phyloP scores from a whole-genome alignment of 2,888 invertebrate species.

The Athrips mouffetella region DNA sequence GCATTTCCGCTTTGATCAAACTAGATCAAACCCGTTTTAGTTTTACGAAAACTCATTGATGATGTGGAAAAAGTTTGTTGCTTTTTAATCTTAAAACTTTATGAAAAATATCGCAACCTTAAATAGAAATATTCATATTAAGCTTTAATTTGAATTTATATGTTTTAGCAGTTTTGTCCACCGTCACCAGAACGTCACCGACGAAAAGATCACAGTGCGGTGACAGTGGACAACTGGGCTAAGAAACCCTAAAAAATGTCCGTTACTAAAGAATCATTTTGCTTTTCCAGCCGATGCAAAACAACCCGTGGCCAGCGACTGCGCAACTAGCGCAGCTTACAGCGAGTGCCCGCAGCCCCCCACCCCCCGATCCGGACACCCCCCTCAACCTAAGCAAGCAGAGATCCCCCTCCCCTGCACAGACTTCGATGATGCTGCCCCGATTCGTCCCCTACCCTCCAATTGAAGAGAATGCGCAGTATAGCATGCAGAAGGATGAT shows the following conservation, averaged over 20 bases:
- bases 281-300: constrained; percentile 62
- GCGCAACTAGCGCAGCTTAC: constrained; percentile 86
- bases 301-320: constrained; percentile 82
- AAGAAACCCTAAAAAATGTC: too few relatives aligned
- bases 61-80: constrained; percentile 8
- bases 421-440: constrained; percentile 73
- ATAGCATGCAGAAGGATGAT: constrained; percentile 66
- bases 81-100: constrained; percentile 6
- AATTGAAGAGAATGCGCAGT: constrained; percentile 62
- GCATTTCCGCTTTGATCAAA: constrained; percentile 34
- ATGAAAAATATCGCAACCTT: too few relatives aligned
- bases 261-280: neutral
- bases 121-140: too few relatives aligned
- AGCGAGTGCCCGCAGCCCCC: constrained; percentile 76
- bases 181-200: too few relatives aligned
- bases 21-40: constrained; percentile 8
- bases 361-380: constrained; percentile 85
- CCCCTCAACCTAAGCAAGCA: constrained; percentile 95
- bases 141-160: too few relatives aligned
- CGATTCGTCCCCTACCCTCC: constrained; percentile 73
- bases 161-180: too few relatives aligned
- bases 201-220: too few relatives aligned
- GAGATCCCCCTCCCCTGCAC: constrained; percentile 80
- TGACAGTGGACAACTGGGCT: too few relatives aligned
- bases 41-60: constrained; percentile 21